phyloP scores from a whole-genome alignment of 2,113 vertebrate genomes.

The Burhinus oedicnemus region DNA sequence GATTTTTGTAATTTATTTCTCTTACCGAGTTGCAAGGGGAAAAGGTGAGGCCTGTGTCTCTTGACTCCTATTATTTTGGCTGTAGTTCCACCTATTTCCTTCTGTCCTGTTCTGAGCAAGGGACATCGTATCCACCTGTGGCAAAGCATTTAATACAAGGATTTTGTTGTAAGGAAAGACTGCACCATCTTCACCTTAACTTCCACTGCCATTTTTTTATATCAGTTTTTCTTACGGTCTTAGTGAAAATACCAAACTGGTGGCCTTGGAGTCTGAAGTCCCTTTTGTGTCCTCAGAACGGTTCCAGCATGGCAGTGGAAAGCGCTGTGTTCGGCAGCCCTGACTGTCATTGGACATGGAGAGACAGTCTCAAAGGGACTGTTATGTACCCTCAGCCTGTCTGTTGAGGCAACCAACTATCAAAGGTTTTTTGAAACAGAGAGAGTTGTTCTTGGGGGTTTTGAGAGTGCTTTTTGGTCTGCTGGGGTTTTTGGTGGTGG shows the following conservation, averaged over 20 bases:
- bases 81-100: neutral
- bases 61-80: constrained; percentile 23
- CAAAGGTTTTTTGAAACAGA: neutral
- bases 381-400: neutral
- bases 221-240: neutral
- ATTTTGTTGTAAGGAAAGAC: neutral
- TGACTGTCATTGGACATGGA: neutral
- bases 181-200: neutral
- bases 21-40: neutral
- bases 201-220: neutral
- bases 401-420: neutral
- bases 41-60: neutral
- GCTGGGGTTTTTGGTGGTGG: fast-evolving
- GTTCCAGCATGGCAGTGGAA: neutral
- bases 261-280: neutral
- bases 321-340: neutral
- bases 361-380: neutral
- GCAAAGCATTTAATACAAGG: neutral
- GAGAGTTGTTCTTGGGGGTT: neutral
- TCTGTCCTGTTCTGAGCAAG: neutral
- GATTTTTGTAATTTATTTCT: constrained; percentile 20
- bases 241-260: neutral
- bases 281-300: neutral
- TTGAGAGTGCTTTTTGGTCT: neutral
- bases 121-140: neutral